Evolutionary conservation across 2,888 invertebrate species (phyloP), one percentile per base, ranked within the genome.

Genomic region (Maniola hyperantus): DNA sequence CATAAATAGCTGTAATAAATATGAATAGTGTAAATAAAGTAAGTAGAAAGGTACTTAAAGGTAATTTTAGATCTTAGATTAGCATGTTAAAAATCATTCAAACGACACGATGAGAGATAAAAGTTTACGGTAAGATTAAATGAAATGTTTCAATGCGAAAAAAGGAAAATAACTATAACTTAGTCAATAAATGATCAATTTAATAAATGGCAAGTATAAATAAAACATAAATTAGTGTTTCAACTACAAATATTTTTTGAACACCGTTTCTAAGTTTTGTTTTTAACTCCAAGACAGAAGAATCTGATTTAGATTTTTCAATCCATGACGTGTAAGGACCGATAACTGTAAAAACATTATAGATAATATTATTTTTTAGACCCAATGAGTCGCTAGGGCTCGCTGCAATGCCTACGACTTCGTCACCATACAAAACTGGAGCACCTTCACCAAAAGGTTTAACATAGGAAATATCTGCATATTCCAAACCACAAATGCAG

Each of bases 311-410:
- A 18, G 69, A 72, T 68, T 81, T 83, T n/a, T 82, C 70, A 67
- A 89, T 82, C 89, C 89, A 90, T 4, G 77, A 54, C 26, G 80
- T 44, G 65, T 89, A 90, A 0, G 88, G 85, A 6, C 79, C 83
- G 44, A 86, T 72, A 2, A 87, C 73, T 1, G 89, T 89, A 67
- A 89, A 89, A 15, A 88, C 78, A 66, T 86, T 87, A 67, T 85
- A 86, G 63, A 77, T 80, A 10, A 73, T 67, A 4, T 71, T 74
- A 13, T 67, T 64, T 39, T 73, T 64, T 34, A 73, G 74, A 11
- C 67, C 59, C 34, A 87, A 72, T 10, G 72, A 69, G 10, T 84
- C 84, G 50, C 80, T 77, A 0, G 84, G 79, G 36, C 78, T 74
- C 6, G 81, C 82, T 10, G 85, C 69, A 61, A 89, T 65, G n/a